phyloP scores from a whole-genome alignment of 2,888 invertebrate species.

The Dusona sp. region DNA sequence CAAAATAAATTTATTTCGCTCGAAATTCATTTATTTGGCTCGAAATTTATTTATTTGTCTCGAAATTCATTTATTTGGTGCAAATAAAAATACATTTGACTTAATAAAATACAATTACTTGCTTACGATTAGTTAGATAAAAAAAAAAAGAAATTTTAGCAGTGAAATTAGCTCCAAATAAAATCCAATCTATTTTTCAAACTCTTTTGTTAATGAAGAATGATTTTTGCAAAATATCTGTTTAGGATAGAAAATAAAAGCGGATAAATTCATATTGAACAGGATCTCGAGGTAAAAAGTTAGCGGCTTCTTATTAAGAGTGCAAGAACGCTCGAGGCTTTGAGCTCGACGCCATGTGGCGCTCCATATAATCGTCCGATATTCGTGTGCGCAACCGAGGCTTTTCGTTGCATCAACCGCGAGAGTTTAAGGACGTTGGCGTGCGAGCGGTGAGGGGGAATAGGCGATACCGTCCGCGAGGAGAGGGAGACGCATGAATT shows the following conservation, averaged over 20 bases:
- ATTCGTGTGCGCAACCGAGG: slow-evolving; percentile 65
- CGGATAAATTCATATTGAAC: not conserved
- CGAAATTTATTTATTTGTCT: too few species aligned
- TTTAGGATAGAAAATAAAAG: not conserved
- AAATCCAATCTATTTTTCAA: not conserved
- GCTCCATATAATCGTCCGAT: slow-evolving; percentile 62
- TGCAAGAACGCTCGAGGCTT: slow-evolving; percentile 36
- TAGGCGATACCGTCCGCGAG: slow-evolving; percentile 3
- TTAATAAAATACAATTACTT: too few species aligned
- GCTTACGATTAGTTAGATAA: too few species aligned
- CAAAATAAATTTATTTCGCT: too few species aligned
- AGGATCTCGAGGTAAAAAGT: slow-evolving; percentile 9
- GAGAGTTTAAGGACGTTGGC: slow-evolving; percentile 34
- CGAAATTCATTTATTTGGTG: too few species aligned
- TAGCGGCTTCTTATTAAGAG: slow-evolving; percentile 27
- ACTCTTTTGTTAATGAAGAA: not conserved
- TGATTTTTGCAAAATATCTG: not conserved
- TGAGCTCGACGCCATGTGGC: slow-evolving; percentile 44
- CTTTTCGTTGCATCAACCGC: slow-evolving; percentile 69
- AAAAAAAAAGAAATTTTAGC: too few species aligned
- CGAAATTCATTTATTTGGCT: too few species aligned
- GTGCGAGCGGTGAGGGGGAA: not conserved
- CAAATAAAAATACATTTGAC: too few species aligned
- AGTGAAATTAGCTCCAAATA: too few species aligned
- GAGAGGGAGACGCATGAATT: not conserved